Evolutionary conservation across 2,888 invertebrate genomes (phyloP), one percentile per base, ranked within the genome.

Genomic region (Dicycla oo): DNA sequence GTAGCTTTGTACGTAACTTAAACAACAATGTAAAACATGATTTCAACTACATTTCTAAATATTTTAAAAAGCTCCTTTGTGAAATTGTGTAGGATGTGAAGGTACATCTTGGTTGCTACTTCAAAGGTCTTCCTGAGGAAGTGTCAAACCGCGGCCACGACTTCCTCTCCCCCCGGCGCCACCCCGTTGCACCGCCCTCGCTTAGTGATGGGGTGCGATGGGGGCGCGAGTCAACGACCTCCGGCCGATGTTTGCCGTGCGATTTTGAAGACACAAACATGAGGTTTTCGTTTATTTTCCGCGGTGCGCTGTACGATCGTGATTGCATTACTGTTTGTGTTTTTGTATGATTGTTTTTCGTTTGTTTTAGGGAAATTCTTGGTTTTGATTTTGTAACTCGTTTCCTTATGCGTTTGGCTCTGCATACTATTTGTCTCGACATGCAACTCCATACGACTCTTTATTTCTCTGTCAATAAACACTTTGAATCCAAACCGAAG

Each of bases 101-200:
- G 80, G 75, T 81, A 85, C 87, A 89, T 91, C 91, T 94, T 91
- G 88, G 87, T 88, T 88, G 88, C 86, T 88, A 92, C 93, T 91
- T 94, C 93, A 94, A 95, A 95, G 94, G 94, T 93, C 94, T 95
- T 95, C 95, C 95, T 94, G 94, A 95, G 95, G 95, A 95, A 94
- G 95, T 94, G 94, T 94, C 93, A 94, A 94, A 95, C 95, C 94
- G 91, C 94, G 94, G 92, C 92, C 93, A 89, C 91, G 92, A 91
- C 92, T 94, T 95, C 94, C 95, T 90, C 85, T 87, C 87, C 86
- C 85, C 85, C 88, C 82, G 76, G 80, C 81, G 72, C 78, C 84
- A 78, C 86, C 87, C 85, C 83, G 83, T 81, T 88, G 87, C 89
- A 86, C 86, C 89, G 84, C 85, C 84, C 80, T 84, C 84, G 79